These are phyloP conservation scores for Pristionchus fissidentatus DNA, from an alignment of 2,888 invertebrate species.

Conservation along the genomic window DNA sequence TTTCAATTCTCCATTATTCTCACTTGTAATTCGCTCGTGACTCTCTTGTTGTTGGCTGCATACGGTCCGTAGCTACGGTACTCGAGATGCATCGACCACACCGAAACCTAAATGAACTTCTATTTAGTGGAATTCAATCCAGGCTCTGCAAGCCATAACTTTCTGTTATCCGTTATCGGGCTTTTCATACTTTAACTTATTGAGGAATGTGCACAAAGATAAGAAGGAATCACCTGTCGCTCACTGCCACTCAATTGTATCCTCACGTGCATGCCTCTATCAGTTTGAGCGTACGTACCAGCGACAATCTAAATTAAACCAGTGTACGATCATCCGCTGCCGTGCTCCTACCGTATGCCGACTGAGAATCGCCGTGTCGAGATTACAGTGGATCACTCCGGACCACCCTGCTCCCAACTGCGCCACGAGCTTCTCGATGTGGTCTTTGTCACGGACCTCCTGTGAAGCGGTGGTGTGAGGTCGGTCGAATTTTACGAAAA, in stretches of 20 bases:
- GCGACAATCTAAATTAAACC: conserved; percentile 20
- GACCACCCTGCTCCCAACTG: conserved; percentile 56
- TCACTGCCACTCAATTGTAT: conserved; percentile 10
- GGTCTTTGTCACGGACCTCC: conserved; percentile 46
- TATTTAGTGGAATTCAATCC: neutral
- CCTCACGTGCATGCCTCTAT: conserved; percentile 21
- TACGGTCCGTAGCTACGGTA: conserved; percentile 69
- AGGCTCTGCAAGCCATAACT: neutral
- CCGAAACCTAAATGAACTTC: neutral
- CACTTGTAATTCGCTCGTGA: conserved; percentile 61
- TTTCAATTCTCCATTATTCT: neutral
- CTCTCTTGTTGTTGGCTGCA: conserved; percentile 69
- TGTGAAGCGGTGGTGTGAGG: neutral
- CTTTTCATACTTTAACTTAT: neutral
- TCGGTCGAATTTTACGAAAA: neutral
- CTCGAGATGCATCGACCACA: conserved; percentile 67
- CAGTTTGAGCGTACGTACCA: conserved; percentile 37
- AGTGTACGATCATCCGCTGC: neutral
- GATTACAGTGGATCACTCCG: conserved; percentile 50
- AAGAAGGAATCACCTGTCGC: neutral
- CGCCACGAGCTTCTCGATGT: neutral
- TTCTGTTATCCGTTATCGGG: neutral
- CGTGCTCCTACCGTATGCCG: conserved; percentile 56
- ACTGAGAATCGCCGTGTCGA: conserved; percentile 63
- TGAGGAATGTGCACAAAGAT: too few species aligned